phyloP scores from a whole-genome alignment of 92 coral and sea anemone genomes.

The Actinernus sp. region DNA sequence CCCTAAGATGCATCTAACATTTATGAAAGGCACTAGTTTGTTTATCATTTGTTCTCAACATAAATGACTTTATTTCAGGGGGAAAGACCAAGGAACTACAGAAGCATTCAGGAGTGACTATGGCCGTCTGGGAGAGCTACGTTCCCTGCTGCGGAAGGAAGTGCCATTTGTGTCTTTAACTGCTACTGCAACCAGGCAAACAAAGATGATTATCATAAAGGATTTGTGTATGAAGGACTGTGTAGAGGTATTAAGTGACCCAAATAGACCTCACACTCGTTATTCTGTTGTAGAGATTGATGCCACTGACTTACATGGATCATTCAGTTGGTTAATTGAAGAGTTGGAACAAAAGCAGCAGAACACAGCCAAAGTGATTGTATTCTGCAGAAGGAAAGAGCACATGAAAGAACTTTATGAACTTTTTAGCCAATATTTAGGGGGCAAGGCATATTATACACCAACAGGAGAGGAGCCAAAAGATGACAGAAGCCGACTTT shows the following conservation, averaged over 20 bases:
- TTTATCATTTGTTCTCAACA: too few relatives aligned
- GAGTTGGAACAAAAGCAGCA: conserved; percentile 15
- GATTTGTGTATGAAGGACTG: conserved; percentile 39
- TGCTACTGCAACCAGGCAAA: conserved; percentile 43
- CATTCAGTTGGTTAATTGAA: conserved; percentile 32
- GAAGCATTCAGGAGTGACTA: conserved; percentile 48
- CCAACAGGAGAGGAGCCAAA: conserved; percentile 40
- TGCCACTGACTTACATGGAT: conserved; percentile 5
- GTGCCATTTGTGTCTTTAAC: conserved; percentile 33
- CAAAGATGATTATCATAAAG: conserved; percentile 5
- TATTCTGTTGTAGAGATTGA: conserved; percentile 11
- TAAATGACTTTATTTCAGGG: too few relatives aligned
- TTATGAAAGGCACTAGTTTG: too few relatives aligned
- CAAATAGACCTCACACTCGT: conserved; percentile 19
- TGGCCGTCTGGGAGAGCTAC: conserved; percentile 24
- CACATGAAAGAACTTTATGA: conserved; percentile 60
- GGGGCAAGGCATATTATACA: conserved; percentile 23
- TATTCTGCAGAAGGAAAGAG: conserved; percentile 38
- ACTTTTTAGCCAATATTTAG: conserved; percentile 27
- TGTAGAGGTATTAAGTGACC: conserved; percentile 8
- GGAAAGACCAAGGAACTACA: conserved; percentile 1
- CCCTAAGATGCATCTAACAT: too few relatives aligned
- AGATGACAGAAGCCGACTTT: conserved; percentile 51
- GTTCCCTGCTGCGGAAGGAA: conserved; percentile 16
- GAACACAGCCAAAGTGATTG: conserved; percentile 38